Conservation (phyloP, 2,797 vertebrate species). For the Sebastes minor region DNA sequence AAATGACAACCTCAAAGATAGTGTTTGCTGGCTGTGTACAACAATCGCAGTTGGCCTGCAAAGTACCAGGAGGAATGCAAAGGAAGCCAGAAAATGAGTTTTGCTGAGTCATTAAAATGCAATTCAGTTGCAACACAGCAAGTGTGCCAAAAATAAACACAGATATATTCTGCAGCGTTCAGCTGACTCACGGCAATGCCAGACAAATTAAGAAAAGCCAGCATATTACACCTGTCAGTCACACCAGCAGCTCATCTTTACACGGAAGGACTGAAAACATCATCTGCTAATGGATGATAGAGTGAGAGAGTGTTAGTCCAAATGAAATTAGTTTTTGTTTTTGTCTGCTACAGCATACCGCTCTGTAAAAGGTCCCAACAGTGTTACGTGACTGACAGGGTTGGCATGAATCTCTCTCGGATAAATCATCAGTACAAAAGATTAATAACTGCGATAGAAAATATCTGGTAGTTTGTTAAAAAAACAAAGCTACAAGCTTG, state of each 20-base stretch:
- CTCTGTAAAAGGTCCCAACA: neutral
- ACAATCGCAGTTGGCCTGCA: constrained; percentile 10
- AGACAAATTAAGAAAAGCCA: constrained; percentile 12
- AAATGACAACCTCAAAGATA: constrained; percentile 31
- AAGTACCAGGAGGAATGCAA: constrained; percentile 28
- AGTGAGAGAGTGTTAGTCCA: neutral
- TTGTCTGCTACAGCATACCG: neutral
- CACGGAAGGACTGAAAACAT: neutral
- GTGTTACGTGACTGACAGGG: neutral
- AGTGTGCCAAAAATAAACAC: constrained; percentile 32
- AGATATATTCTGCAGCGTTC: constrained; percentile 7
- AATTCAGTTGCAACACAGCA: constrained; percentile 41
- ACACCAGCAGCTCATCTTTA: neutral
- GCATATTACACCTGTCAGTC: constrained; percentile 10
- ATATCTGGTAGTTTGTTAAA: neutral
- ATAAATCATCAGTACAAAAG: neutral
- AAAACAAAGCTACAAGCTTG: neutral
- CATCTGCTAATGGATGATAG: neutral
- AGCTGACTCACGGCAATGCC: constrained; percentile 29
- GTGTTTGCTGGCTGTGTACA: neutral
- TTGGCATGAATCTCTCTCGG: neutral
- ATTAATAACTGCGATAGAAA: neutral
- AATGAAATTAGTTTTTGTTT: neutral
- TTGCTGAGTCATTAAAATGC: constrained; percentile 54
- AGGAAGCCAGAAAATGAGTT: constrained; percentile 29